Percentiles rank a stretch among this genome's conserved stretches.
Evolutionary conservation across 1,140 invertebrate species (phyloP).

Genomic region (Drosophila aff.): DNA sequence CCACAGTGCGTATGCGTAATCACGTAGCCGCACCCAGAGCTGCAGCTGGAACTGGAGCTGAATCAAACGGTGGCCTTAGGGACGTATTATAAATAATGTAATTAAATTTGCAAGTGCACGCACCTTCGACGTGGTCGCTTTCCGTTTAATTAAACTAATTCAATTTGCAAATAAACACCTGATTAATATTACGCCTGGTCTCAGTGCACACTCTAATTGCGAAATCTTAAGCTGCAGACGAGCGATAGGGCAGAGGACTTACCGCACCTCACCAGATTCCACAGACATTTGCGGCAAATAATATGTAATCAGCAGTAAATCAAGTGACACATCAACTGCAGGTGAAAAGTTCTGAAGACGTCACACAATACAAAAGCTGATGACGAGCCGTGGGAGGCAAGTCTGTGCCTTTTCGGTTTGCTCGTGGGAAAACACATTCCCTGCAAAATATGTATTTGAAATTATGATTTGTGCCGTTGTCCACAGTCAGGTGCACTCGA

Average conservation of each 20-base stretch:
- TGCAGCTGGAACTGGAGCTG: constrained; percentile 9
- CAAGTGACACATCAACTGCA: constrained; percentile 67
- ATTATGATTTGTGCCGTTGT: constrained; percentile 79
- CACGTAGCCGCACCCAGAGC: constrained; percentile 20
- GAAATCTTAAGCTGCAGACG: constrained; percentile 24
- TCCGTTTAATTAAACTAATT: constrained; percentile 81
- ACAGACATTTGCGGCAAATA: constrained; percentile 61
- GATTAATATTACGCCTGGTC: constrained; percentile 37
- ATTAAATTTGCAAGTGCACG: constrained; percentile 67
- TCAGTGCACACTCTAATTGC: constrained; percentile 28
- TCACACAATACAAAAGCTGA: constrained; percentile 41
- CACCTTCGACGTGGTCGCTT: constrained; percentile 39
- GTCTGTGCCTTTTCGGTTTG: constrained; percentile 10
- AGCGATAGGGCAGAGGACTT: constrained; percentile 36
- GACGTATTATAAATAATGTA: constrained; percentile 70
- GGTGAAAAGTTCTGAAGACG: constrained; percentile 30
- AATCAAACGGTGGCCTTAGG: constrained; percentile 40
- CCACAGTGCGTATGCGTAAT: constrained; percentile 69
- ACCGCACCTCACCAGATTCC: constrained; percentile 12
- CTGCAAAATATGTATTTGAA: constrained; percentile 65
- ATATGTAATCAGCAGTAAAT: constrained; percentile 80
- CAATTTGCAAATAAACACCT: constrained; percentile 68
- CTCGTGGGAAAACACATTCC: constrained; percentile 34
- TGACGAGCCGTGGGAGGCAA: constrained; percentile 23
- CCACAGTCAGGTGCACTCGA: constrained; percentile 52